Conservation (phyloP, 2,888 invertebrate genomes). For the Drosophila fulvimacula region DNA sequence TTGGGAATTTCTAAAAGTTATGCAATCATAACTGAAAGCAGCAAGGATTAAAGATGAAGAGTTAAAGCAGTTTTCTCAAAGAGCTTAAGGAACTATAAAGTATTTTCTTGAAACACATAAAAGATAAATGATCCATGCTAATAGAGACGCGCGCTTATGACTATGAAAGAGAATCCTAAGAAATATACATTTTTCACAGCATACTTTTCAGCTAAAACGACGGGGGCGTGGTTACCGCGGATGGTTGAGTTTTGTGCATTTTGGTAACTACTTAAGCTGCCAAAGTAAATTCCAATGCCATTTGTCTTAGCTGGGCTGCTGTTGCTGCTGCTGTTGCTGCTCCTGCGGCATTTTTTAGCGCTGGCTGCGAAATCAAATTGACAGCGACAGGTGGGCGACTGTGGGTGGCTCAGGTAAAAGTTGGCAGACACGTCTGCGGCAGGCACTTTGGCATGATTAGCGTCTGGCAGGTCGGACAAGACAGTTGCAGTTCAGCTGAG, state of each 20-base stretch:
- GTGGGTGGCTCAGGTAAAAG: constrained; percentile 5
- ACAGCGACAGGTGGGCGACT: constrained; percentile 64
- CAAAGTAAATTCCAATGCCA: constrained; percentile 56
- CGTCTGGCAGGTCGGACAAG: constrained; percentile 34
- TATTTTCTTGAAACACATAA: too few relatives aligned
- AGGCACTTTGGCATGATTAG: constrained; percentile 61
- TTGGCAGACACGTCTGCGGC: constrained; percentile 54
- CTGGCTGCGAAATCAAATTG: constrained; percentile 64
- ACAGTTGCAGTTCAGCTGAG: constrained; percentile 53
- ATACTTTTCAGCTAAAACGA: too few relatives aligned
- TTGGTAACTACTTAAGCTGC: constrained; percentile 66
- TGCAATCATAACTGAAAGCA: background rate
- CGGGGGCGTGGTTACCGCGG: background rate
- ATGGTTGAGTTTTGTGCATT: constrained; percentile 10
- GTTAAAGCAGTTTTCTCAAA: background rate
- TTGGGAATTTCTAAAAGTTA: background rate
- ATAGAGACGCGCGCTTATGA: background rate
- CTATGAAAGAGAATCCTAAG: too few relatives aligned
- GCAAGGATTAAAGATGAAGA: background rate
- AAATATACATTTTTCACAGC: constrained; percentile 16
- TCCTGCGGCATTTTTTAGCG: constrained; percentile 31
- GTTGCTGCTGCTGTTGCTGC: constrained; percentile 8
- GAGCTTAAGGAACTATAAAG: background rate
- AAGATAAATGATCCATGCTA: background rate
- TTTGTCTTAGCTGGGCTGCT: constrained; percentile 47